These are phyloP conservation scores for Ladona fulva DNA, from an alignment of 1,140 invertebrate genomes.

Conservation along the genomic window DNA sequence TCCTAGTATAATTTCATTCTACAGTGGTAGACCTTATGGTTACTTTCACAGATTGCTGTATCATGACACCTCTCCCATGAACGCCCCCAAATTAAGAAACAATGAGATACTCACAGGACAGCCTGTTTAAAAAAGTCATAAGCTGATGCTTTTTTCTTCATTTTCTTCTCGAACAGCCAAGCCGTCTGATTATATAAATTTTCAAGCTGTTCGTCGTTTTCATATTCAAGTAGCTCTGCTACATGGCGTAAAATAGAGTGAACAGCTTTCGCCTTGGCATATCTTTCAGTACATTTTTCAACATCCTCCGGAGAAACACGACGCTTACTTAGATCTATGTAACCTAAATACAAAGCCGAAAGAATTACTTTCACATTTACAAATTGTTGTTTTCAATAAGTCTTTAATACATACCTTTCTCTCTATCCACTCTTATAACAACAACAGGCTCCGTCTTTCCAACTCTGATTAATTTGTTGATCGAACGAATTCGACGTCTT, in stretches of 20 bases:
- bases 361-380: background rate
- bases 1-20: no score
- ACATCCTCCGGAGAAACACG: conserved; percentile 97
- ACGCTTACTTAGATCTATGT: conserved; percentile 98
- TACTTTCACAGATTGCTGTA: no score
- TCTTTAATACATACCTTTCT: conserved; percentile 74
- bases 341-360: conserved; percentile 51
- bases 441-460: conserved; percentile 98
- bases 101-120: conserved; percentile 69
- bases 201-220: conserved; percentile 85
- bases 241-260: conserved; percentile 97
- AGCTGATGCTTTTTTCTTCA: conserved; percentile 88
- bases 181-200: conserved; percentile 96
- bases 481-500: conserved; percentile 94
- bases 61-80: no score
- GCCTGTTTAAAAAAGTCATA: conserved; percentile 99
- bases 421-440: conserved; percentile 98
- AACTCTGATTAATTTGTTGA: conserved; percentile 98
- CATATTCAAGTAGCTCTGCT: conserved; percentile 87
- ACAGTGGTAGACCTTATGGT: no score
- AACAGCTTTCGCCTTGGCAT: conserved; percentile 96
- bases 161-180: conserved; percentile 97
- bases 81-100: no score
- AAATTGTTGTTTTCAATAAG: background rate
- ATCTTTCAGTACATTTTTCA: conserved; percentile 95